These are phyloP conservation scores for Entomobrya proxima DNA, from an alignment of 2,888 invertebrate species.

Conservation along the genomic window DNA sequence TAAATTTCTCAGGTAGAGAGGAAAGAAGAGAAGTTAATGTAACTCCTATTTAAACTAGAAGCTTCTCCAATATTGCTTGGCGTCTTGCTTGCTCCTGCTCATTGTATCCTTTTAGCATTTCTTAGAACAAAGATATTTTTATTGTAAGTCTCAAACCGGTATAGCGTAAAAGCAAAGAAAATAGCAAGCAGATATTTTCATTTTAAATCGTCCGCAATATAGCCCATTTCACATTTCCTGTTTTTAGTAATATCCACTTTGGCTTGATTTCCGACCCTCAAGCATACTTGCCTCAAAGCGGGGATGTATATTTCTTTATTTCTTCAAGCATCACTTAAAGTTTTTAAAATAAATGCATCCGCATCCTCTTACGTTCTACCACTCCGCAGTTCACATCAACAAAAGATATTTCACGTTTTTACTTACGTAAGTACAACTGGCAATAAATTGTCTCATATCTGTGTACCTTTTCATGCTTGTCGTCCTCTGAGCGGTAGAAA, in stretches of 20 bases:
- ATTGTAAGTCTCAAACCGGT: neutral
- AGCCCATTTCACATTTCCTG: slow-evolving; percentile 24
- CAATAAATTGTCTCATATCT: neutral
- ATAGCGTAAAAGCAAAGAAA: neutral
- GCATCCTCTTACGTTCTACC: neutral
- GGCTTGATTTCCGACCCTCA: slow-evolving; percentile 8
- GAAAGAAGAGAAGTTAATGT: neutral
- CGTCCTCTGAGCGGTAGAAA: neutral
- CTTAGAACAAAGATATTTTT: neutral
- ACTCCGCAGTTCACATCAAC: neutral
- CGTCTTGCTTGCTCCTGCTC: neutral
- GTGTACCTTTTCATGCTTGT: neutral
- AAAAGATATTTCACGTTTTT: neutral
- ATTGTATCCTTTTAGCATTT: neutral
- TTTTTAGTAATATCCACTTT: slow-evolving; percentile 1
- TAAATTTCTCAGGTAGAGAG: neutral
- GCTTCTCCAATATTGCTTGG: neutral
- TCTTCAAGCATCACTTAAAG: neutral
- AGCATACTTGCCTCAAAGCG: neutral
- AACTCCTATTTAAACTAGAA: neutral
- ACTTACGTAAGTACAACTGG: neutral
- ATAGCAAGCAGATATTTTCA: neutral
- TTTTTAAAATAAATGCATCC: slow-evolving; percentile 16
- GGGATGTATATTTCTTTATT: neutral
- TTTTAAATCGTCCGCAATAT: slow-evolving; percentile 22